Conservation (phyloP, 2,113 vertebrate genomes). For the Hemiscyllium ocellatum region DNA sequence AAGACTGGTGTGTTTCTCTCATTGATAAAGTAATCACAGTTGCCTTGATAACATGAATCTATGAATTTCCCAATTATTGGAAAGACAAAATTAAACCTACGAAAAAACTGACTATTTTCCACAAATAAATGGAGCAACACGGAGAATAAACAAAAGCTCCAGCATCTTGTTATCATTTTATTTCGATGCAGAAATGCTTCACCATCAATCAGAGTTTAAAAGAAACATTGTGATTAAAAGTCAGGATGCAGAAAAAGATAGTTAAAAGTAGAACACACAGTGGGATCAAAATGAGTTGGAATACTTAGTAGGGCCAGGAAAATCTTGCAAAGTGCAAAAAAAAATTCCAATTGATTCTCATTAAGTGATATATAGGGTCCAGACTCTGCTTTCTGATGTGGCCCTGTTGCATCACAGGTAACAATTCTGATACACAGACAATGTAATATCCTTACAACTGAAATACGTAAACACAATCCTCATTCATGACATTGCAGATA, state of each 20-base stretch:
- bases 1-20: too few relatives aligned
- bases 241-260: background rate
- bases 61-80: background rate
- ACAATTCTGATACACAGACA: constrained; percentile 6
- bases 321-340: background rate
- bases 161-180: constrained; percentile 30
- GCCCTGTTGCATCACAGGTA: background rate
- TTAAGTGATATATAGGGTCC: background rate
- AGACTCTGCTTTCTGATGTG: background rate
- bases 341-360: background rate
- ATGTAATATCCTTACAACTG: background rate
- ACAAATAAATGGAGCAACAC: background rate
- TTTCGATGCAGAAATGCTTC: constrained; percentile 27
- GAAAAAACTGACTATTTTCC: background rate
- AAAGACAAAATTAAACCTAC: background rate
- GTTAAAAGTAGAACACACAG: background rate
- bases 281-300: background rate
- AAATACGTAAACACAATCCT: background rate
- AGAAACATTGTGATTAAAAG: constrained; percentile 1
- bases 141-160: background rate
- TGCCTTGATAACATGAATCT: background rate
- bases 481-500: background rate
- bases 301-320: background rate
- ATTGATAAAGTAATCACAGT: background rate
- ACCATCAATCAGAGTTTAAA: background rate